Percentiles rank a stretch among this genome's conserved stretches.
Conservation (phyloP, 2,797 vertebrate genomes). For the Acanthurus leucopareius region DNA sequence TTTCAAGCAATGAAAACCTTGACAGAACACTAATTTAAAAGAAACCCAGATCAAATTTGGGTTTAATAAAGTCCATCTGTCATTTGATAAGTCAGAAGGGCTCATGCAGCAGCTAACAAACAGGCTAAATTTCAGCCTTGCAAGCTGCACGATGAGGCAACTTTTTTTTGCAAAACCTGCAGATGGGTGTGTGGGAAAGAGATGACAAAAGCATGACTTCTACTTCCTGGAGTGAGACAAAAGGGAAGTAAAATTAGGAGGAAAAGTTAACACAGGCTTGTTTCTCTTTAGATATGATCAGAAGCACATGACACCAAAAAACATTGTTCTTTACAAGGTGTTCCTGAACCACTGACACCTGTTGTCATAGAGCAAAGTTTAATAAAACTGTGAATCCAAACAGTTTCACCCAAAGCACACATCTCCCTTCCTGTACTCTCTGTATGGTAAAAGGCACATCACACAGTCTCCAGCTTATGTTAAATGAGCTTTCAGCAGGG, state of each 20-base stretch:
- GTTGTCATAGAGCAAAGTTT: conserved; percentile 8
- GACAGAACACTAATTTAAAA: not conserved
- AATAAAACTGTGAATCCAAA: conserved; percentile 1
- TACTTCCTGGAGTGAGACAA: conserved; percentile 63
- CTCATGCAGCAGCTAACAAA: conserved; percentile 14
- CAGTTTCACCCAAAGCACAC: not conserved
- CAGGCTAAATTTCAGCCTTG: conserved; percentile 10
- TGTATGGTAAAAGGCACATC: conserved; percentile 10
- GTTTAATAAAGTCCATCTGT: not conserved
- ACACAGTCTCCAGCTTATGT: conserved; percentile 11
- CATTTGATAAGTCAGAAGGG: conserved; percentile 2
- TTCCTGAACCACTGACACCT: conserved; percentile 6
- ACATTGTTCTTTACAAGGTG: conserved; percentile 1
- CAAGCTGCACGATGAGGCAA: conserved; percentile 16
- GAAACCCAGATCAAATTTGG: not conserved
- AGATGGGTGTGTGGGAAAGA: conserved; percentile 24
- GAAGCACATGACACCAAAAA: not conserved
- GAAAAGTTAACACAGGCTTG: not conserved
- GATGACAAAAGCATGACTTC: conserved; percentile 46
- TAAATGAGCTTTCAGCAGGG: conserved; percentile 8
- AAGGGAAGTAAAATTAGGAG: conserved; percentile 37
- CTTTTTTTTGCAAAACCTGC: conserved; percentile 55
- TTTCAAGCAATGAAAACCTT: not conserved
- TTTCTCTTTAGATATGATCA: conserved; percentile 25
- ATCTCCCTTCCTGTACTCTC: conserved; percentile 2